These are phyloP conservation scores for Solenodon paradoxus DNA, from an alignment of 2,113 vertebrate genomes.

Conservation along the genomic window DNA sequence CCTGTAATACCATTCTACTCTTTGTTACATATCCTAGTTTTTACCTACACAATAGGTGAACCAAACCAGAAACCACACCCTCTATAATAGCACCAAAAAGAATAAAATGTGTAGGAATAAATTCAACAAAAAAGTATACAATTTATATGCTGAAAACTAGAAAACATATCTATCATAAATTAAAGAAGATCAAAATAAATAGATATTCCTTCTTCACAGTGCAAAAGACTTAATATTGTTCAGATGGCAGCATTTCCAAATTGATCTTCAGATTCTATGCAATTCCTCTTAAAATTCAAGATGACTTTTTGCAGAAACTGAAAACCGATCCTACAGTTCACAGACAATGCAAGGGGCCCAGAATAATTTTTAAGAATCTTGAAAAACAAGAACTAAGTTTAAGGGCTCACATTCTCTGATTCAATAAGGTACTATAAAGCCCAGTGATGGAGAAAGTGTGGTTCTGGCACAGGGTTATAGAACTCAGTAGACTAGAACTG, in stretches of 20 bases:
- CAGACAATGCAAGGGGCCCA: background rate
- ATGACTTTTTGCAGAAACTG: background rate
- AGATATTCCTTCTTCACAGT: background rate
- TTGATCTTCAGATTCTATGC: background rate
- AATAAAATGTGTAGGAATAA: conserved; percentile 8
- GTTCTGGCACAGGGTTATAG: background rate
- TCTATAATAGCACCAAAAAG: background rate
- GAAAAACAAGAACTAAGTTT: background rate
- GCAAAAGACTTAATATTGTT: background rate
- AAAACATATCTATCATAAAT: background rate
- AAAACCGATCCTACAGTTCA: background rate
- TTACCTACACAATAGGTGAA: background rate
- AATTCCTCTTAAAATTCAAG: background rate
- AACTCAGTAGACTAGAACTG: background rate
- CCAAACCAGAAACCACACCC: background rate
- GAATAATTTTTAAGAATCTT: background rate
- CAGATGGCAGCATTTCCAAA: background rate
- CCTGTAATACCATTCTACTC: background rate
- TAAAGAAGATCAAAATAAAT: background rate
- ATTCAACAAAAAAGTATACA: background rate
- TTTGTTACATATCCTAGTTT: background rate
- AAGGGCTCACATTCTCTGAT: background rate
- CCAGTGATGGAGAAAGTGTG: background rate
- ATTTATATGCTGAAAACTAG: background rate
- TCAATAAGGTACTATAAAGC: background rate